Base-by-base conservation (phyloP, 2,113 vertebrate genomes). In the Phaethon lepturus region DNA sequence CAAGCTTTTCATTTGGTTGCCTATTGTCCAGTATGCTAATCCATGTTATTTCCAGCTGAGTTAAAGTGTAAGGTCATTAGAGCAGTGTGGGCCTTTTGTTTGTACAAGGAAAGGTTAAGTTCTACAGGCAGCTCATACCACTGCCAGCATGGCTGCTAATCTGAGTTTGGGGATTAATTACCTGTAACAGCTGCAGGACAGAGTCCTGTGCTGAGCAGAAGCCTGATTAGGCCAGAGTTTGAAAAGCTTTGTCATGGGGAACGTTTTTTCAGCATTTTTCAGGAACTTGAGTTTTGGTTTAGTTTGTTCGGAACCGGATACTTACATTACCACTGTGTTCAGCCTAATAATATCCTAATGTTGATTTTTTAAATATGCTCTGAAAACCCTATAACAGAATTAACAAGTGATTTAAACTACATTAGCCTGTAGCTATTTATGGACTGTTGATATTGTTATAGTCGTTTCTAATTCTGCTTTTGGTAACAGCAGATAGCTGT, bases 51-150 rank as follows among this genome's bases (percentile, higher is more conserved):
- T 92, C 95, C 87, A 89, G 87, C 93, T 91, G 92, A 96, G 85
- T 40, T 91, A 67, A 96, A 93, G 82, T 76, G 91, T 91, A 90
- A 95, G 96, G 97, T 97, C 86, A 42, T 92, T 93, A 69, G 62
- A 96, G 77, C 94, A 92, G 77, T 17, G 0, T 96, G 81, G 91
- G 87, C 84, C 88, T 91, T 95, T 92, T 94, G 91, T 95, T 96
- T 88, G 62, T 89, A 64, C 49, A 64, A 88, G 85, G 45, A 77
- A 72, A 90, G 93, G 95, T 96, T 95, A 82, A 95, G 10, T 85
- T 74, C 72, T 64, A 53, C 49, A 86, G 88, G 72, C 90, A 83
- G 94, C 85, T 88, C 73, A 42, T 59, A 24, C 69, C 67, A 88
- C 92, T 96, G 95, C 95, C 93, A 85, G 59, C 73, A 81, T 7